Evolutionary conservation across 2,113 vertebrate genomes (phyloP), one percentile per base, ranked within the genome.

Genomic region (Sterrhoptilus dennistouni): DNA sequence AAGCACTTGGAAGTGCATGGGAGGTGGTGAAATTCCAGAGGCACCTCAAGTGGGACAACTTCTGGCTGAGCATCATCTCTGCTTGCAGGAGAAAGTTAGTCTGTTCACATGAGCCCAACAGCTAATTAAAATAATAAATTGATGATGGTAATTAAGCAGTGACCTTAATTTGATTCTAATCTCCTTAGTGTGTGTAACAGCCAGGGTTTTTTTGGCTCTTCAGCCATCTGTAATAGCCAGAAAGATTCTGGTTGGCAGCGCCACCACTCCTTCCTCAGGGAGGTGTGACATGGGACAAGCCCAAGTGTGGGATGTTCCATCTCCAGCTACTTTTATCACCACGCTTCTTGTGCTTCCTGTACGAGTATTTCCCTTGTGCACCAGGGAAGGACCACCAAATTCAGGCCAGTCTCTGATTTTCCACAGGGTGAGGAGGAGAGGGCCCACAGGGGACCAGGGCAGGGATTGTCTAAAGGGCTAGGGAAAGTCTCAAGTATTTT

Each of bases 151-250:
- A 93, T 95, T 89, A 93, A 75, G 60, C 68, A 36, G 44, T 40
- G 89, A n/a, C 68, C 56, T 90, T 93, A 61, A 77, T 93, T 92
- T 76, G 86, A 66, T 86, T 77, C 33, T 95, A 24, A 88, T 77
- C 90, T 93, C 45, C 61, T 83, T 35, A 54, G 42, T 29, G 45
- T 6, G 29, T 40, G 71, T 45, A 40, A 2, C 36, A 85, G 66
- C 4, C 71, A 18, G 83, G 47, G 56, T 17, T 70, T 20, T 72
- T 29, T 52, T 88, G 90, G 83, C 70, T 88, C 42, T 27, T 20
- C 11, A 70, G 64, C 61, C 9, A 0, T 56, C 49, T 56, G 79
- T 76, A 31, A 11, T 56, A 72, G 53, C 71, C 83, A 80, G 19
- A 4, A 49, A n/a, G 75, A 68, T 65, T 23, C 27, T 47, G 40